These are phyloP conservation scores for Montipora sp. DNA, from an alignment of 64 coral and sea anemone genomes.

Conservation along the genomic window DNA sequence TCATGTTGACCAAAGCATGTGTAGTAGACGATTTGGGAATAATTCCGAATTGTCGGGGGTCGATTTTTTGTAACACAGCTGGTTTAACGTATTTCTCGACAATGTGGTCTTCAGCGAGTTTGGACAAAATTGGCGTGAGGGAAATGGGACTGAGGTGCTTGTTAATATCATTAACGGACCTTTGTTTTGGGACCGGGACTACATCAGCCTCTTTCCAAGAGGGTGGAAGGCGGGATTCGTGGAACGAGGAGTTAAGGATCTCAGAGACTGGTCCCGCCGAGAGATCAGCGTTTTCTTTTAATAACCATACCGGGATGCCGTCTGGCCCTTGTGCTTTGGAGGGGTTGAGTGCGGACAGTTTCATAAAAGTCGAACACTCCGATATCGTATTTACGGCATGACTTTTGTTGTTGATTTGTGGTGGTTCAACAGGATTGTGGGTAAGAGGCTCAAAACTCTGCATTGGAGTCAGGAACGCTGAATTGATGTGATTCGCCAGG, in stretches of 20 bases:
- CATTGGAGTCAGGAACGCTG: no score
- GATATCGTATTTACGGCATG: background rate
- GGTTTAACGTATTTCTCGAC: no score
- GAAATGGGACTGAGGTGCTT: background rate
- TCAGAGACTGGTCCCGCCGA: conserved; percentile 14
- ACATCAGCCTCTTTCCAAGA: conserved; percentile 58
- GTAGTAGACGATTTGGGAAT: no score
- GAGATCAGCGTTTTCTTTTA: background rate
- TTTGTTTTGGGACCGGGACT: conserved; percentile 34
- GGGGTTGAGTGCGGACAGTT: background rate
- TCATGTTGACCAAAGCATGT: conserved; percentile 3
- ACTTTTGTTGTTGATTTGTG: no score
- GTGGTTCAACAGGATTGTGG: no score
- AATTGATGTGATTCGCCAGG: no score
- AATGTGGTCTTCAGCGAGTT: no score
- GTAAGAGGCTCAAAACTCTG: no score
- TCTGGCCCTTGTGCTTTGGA: background rate
- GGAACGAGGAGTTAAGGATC: conserved; percentile 62
- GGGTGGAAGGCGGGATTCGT: conserved; percentile 29
- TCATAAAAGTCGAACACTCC: background rate
- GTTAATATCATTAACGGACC: background rate
- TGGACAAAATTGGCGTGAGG: no score
- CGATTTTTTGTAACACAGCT: no score
- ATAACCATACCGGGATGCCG: background rate
- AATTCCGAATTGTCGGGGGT: no score